These are phyloP conservation scores for Labroides dimidiatus DNA, from an alignment of 2,797 vertebrate species.

Conservation along the genomic window DNA sequence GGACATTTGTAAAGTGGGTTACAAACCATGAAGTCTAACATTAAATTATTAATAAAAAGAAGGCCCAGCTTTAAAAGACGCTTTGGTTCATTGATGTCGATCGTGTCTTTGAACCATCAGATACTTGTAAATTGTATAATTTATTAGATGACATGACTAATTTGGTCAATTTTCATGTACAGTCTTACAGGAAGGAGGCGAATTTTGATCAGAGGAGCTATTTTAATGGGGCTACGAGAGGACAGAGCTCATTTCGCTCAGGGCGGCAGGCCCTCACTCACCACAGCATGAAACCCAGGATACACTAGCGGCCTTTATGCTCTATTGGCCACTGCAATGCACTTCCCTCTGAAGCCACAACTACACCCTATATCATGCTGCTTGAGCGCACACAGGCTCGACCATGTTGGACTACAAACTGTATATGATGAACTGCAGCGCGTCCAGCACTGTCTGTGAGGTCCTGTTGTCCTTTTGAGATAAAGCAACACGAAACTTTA, in stretches of 20 bases:
- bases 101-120: neutral
- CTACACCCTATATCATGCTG: slow-evolving; percentile 40
- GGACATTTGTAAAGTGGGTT: neutral
- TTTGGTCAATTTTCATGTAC: too few species aligned
- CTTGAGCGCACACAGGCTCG: slow-evolving; percentile 26
- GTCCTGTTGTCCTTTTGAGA: slow-evolving; percentile 68
- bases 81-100: neutral
- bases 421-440: slow-evolving; percentile 38
- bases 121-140: neutral
- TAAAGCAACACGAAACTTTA: slow-evolving; percentile 48
- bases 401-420: slow-evolving; percentile 7
- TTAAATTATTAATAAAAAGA: slow-evolving; percentile 2
- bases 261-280: slow-evolving; percentile 26
- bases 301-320: slow-evolving; percentile 69
- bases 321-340: slow-evolving; percentile 40
- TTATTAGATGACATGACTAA: too few species aligned
- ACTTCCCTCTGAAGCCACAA: slow-evolving; percentile 36
- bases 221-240: slow-evolving; percentile 46
- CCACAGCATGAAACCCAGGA: slow-evolving; percentile 52
- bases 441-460: slow-evolving; percentile 37
- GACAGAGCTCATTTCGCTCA: slow-evolving; percentile 27
- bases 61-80: neutral
- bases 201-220: slow-evolving; percentile 16
- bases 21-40: neutral
- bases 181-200: neutral